phyloP scores from a whole-genome alignment of 2,888 invertebrate genomes.

The Cantharis rustica region DNA sequence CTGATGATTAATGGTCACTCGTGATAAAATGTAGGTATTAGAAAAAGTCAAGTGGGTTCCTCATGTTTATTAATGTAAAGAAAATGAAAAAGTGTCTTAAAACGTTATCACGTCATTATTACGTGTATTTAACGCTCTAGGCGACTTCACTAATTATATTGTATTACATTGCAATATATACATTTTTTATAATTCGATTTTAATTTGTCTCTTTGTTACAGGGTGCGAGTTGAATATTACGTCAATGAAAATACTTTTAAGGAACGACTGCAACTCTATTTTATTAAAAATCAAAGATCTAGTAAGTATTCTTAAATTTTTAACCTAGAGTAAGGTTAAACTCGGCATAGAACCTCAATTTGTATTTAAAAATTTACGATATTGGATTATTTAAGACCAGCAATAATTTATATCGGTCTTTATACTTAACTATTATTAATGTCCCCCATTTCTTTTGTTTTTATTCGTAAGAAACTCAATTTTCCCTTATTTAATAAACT shows the following conservation, averaged over 20 bases:
- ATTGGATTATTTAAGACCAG: not conserved
- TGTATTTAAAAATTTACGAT: not conserved
- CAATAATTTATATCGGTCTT: not conserved
- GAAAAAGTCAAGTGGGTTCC: not conserved
- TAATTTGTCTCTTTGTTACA: slow-evolving; percentile 64
- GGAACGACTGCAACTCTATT: slow-evolving; percentile 97
- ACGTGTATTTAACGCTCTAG: too few species aligned
- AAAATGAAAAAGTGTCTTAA: not conserved
- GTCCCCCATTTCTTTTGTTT: not conserved
- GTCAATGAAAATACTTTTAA: slow-evolving; percentile 99
- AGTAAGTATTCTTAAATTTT: slow-evolving; percentile 76
- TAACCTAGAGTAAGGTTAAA: not conserved
- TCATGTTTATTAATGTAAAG: not conserved
- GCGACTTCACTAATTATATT: too few species aligned
- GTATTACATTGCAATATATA: too few species aligned
- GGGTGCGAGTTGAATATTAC: slow-evolving; percentile 99
- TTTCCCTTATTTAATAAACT: not conserved
- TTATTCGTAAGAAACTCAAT: not conserved
- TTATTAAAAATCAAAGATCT: slow-evolving; percentile 99
- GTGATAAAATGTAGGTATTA: not conserved
- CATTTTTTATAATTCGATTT: not conserved
- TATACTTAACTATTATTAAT: not conserved
- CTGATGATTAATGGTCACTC: not conserved
- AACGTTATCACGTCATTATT: not conserved
- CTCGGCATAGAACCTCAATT: not conserved